Percentiles rank a stretch among this genome's conserved stretches.
Conservation (phyloP, 2,797 vertebrate genomes). For the Peromyscus aztecus region DNA sequence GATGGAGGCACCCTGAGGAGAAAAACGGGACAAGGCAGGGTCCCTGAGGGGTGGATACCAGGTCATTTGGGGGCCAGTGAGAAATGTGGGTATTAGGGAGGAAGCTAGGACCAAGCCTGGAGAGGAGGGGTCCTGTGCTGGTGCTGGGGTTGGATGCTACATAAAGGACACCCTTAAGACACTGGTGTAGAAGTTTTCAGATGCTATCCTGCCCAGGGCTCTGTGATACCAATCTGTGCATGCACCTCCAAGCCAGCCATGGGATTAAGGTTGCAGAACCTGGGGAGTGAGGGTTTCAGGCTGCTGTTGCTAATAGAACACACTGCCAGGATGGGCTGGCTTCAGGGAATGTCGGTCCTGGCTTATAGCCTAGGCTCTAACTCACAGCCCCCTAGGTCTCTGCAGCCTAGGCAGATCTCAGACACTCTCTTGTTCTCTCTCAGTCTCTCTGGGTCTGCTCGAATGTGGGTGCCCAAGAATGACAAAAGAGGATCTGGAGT, state of each 20-base stretch:
- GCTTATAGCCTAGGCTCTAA: constrained; percentile 86
- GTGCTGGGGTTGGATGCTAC: background rate
- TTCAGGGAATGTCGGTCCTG: constrained; percentile 89
- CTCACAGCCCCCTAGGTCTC: constrained; percentile 79
- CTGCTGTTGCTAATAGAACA: constrained; percentile 91
- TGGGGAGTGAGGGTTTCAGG: background rate
- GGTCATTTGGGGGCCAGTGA: background rate
- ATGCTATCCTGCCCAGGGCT: too few relatives aligned
- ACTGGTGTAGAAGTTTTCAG: accelerated
- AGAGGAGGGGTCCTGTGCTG: too few relatives aligned
- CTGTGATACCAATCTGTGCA: background rate
- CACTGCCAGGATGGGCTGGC: constrained; percentile 90
- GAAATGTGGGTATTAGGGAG: too few relatives aligned
- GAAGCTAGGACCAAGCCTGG: accelerated
- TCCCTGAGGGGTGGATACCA: background rate
- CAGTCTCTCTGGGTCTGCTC: background rate
- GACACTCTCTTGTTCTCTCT: background rate
- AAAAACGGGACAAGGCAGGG: background rate
- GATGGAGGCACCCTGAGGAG: background rate
- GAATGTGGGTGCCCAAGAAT: background rate
- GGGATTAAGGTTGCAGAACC: background rate
- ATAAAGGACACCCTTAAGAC: background rate
- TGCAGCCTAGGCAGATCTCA: constrained; percentile 72
- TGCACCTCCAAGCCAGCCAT: accelerated
- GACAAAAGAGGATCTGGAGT: background rate